Conservation (phyloP, 1,140 invertebrate genomes). For the Oncopeltus fasciatus region DNA sequence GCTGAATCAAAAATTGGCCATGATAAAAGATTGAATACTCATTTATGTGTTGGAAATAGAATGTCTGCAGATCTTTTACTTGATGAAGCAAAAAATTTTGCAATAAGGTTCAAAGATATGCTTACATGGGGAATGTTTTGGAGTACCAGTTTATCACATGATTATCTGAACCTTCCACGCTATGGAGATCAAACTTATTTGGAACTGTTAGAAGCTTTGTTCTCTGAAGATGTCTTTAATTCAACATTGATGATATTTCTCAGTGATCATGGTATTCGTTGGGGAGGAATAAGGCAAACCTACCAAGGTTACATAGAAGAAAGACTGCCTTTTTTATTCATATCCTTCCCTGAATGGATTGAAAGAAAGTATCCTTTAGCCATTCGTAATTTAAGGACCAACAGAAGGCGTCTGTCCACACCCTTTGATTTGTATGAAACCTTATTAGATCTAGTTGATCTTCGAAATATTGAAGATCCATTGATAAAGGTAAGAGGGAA, state of each 20-base stretch:
- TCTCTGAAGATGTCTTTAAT: constrained; percentile 28
- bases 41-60: constrained; percentile 36
- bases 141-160: constrained; percentile 37
- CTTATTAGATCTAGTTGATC: constrained; percentile 42
- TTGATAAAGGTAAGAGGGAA: constrained; percentile 24
- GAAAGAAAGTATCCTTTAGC: constrained; percentile 34
- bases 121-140: constrained; percentile 36
- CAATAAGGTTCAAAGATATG: constrained; percentile 13
- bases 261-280: constrained; percentile 57
- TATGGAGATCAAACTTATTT: constrained; percentile 32
- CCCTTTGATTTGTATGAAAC: constrained; percentile 51
- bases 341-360: constrained; percentile 45
- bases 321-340: constrained; percentile 47
- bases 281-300: constrained; percentile 46
- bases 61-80: constrained; percentile 26
- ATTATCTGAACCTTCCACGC: constrained; percentile 33
- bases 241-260: constrained; percentile 45
- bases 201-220: constrained; percentile 27
- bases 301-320: constrained; percentile 50
- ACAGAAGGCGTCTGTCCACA: constrained; percentile 39
- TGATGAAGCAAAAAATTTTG: constrained; percentile 24
- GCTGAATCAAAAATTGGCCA: constrained; percentile 35
- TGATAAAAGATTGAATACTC: constrained; percentile 33
- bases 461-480: constrained; percentile 27
- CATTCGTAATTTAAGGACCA: constrained; percentile 36